Base-by-base conservation (phyloP, 2,113 vertebrate species). In the Camarhynchus parvulus region DNA sequence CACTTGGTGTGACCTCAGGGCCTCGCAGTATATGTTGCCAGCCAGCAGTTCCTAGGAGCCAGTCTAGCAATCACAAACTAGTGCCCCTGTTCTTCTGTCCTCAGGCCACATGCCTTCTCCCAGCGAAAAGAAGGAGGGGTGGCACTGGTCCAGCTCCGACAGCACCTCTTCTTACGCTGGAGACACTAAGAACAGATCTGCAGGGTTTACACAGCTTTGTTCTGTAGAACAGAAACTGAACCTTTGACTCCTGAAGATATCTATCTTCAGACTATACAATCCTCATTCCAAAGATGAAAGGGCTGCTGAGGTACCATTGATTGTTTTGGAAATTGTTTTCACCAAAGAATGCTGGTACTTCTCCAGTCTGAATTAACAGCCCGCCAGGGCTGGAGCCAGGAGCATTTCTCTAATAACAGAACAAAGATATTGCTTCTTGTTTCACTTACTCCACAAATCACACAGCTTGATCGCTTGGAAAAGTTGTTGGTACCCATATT, bases 291-390 rank as follows among this genome's bases (percentile, higher is more conserved):
- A 62, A 90, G 77, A 84, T 83, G 61, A 96, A 96, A 96, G 69
- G 30, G 49, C 53, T 91, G 42, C 63, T 84, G 89, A 95, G 35
- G 67, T 93, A 69, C 63, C 91, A 91, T 18, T 77, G 78, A 93
- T 92, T 94, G 49, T 77, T 90, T 61, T 94, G 81, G 74, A 95
- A 96, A 87, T 69, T 56, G 68, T 86, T 97, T 96, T 94, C 69
- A 91, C 62, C 90, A 92, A 89, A 94, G 52, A 94, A 85, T 94
- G 77, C 67, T 90, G 22, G 83, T 79, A 73, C 67, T 39, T 76
- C 75, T 91, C 74, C 77, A 84, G 37, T 58, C 74, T 95, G 70
- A 97, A 96, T 86, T 81, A 64, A 81, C 9, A 55, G 79, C 50
- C n/a, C 0, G 1, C 52, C 49, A 59, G 30, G 55, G 58, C 52